Base-by-base conservation (phyloP, 2,113 vertebrate genomes). In the Corythornis cristatus region DNA sequence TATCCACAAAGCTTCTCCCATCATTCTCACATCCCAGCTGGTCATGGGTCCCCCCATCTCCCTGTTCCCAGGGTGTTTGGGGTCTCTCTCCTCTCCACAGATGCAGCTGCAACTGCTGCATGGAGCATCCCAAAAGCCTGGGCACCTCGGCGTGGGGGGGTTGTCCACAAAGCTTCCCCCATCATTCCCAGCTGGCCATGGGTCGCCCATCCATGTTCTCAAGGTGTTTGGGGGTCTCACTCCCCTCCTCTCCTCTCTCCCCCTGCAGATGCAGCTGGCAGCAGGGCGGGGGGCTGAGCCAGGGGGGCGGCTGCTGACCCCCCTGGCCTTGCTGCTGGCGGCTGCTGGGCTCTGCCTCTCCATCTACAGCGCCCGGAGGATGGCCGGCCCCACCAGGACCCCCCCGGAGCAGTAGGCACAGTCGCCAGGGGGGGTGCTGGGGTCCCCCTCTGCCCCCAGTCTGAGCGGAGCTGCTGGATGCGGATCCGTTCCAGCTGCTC, bases 301-400 rank as follows among this genome's bases (percentile, higher is more conserved):
- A 1, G 97, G 97, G 33, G 98, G 98, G 86, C 97, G 98, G 7
- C 92, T 98, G 61, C 81, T 98, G 81, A 99, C 99, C 96, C 97
- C 98, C 91, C 96, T 98, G 28, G 99, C 99, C 82, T 96, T 99
- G 95, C 96, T 99, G 97, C 97, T 99, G 96, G 99, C 99, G 37
- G 98, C 98, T 26, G 96, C 99, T 10, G 99, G 99, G 33, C 97
- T 99, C 66, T 97, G 99, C 51, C 83, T 99, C 84, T 99, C 99
- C 93, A 98, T 98, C 96, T 99, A 99, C 96, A 99, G 99, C 5
- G 98, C 97, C 80, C 98, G 98, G 76, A 99, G 98, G 93, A 99
- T 99, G 99, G 98, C 98, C 0, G 96, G 97, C 78, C 98, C 98
- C 53, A 93, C 91, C 70, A 98, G 88, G 15, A 62, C 66, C 3